These are phyloP conservation scores for Oegoconia quadripuncta DNA, from an alignment of 2,888 invertebrate species.

Conservation along the genomic window DNA sequence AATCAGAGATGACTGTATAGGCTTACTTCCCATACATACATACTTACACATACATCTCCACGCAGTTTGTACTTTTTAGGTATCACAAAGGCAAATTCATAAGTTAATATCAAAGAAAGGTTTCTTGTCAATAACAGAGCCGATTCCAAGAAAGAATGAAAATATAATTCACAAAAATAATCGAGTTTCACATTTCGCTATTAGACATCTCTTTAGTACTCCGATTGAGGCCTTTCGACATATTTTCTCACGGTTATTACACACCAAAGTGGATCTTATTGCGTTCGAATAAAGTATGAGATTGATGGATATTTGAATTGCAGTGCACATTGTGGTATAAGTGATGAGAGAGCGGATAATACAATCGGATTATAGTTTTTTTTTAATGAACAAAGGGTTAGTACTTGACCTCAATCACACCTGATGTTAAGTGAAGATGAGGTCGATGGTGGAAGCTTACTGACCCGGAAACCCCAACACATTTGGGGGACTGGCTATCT, in stretches of 20 bases:
- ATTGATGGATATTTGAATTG: constrained; percentile 9
- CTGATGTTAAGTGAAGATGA: no score
- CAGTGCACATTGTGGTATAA: constrained; percentile 8
- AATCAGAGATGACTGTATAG: no score
- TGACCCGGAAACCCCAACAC: no score
- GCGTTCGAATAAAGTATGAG: constrained; percentile 6
- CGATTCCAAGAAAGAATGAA: constrained; percentile 15
- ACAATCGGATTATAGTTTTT: no score
- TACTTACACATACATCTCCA: no score
- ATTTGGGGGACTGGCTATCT: no score
- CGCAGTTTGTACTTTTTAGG: no score
- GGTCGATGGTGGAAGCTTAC: no score
- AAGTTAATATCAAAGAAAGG: background rate
- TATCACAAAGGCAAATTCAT: no score
- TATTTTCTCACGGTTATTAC: constrained; percentile 48
- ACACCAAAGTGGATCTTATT: constrained; percentile 23
- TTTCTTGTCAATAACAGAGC: background rate
- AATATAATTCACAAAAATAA: constrained; percentile 10
- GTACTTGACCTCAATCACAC: no score
- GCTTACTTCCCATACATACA: no score
- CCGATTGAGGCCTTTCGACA: constrained; percentile 37
- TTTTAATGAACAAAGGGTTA: no score
- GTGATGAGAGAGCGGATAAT: constrained; percentile 10
- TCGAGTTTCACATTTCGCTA: constrained; percentile 34
- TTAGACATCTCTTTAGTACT: constrained; percentile 30